Conservation (phyloP, 2,888 invertebrate species). For the Carcina quercana region DNA sequence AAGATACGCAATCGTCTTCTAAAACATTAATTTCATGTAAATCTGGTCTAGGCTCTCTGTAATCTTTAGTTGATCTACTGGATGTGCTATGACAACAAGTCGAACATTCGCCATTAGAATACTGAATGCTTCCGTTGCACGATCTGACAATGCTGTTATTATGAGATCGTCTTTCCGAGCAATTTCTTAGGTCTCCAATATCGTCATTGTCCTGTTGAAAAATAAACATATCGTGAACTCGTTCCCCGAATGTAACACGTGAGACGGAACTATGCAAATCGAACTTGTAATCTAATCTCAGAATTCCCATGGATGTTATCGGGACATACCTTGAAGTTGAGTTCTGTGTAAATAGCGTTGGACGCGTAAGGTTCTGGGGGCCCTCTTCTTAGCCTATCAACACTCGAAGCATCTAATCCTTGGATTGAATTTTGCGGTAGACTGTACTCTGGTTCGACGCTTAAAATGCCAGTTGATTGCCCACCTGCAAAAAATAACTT, state of each 20-base stretch:
- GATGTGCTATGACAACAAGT: conserved; percentile 68
- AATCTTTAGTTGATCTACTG: conserved; percentile 66
- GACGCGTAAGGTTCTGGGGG: conserved; percentile 69
- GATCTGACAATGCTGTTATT: conserved; percentile 70
- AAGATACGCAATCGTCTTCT: conserved; percentile 62
- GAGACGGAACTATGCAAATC: conserved; percentile 41
- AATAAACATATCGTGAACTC: conserved; percentile 34
- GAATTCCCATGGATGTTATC: conserved; percentile 50
- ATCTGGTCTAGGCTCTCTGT: conserved; percentile 59
- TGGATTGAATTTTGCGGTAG: conserved; percentile 66
- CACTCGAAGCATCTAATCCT: conserved; percentile 58
- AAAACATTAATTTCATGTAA: conserved; percentile 57
- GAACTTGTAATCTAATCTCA: conserved; percentile 33
- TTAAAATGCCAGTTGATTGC: conserved; percentile 59
- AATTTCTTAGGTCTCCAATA: conserved; percentile 59
- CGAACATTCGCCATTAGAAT: conserved; percentile 66
- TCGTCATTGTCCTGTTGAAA: conserved; percentile 61
- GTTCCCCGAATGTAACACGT: conserved; percentile 23
- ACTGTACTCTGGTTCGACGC: conserved; percentile 65
- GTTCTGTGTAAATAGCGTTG: conserved; percentile 70
- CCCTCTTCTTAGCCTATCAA: conserved; percentile 56
- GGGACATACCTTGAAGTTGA: conserved; percentile 64
- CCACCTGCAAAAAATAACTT: conserved; percentile 38
- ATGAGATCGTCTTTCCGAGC: conserved; percentile 63
- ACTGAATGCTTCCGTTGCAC: conserved; percentile 66